These are phyloP conservation scores for Tragelaphus strepsiceros DNA, from an alignment of 2,113 vertebrate genomes.

Conservation along the genomic window DNA sequence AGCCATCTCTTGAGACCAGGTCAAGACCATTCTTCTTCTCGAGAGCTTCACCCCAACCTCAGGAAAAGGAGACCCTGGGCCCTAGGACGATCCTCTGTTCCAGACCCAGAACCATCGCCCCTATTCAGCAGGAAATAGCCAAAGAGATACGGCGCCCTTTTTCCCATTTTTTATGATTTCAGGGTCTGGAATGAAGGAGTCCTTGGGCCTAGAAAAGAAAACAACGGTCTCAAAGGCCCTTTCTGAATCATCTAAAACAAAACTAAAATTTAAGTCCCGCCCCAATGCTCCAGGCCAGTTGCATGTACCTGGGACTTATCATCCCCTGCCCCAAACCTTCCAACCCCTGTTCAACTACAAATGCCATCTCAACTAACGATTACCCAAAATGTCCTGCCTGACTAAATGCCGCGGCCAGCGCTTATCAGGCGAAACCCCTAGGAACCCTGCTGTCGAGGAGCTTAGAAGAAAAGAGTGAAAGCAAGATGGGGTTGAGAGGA, in stretches of 20 bases:
- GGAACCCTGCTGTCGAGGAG: too few relatives aligned
- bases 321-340: not conserved
- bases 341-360: not conserved
- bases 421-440: too few relatives aligned
- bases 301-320: not conserved
- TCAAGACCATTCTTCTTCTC: not conserved
- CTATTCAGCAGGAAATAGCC: not conserved
- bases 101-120: not conserved
- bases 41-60: not conserved
- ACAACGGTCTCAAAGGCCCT: not conserved
- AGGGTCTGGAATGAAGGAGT: not conserved
- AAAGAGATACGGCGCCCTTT: rapidly evolving
- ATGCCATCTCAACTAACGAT: not conserved
- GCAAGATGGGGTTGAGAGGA: too few relatives aligned
- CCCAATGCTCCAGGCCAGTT: not conserved
- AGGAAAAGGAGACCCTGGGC: not conserved
- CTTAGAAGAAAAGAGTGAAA: too few relatives aligned
- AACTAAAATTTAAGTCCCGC: not conserved
- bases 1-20: not conserved
- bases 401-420: not conserved
- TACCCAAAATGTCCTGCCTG: not conserved
- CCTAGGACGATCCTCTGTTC: not conserved
- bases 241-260: not conserved
- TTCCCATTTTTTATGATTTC: not conserved
- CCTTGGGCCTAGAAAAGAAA: not conserved